Percentiles rank a stretch among this genome's conserved stretches.
Evolutionary conservation across 35 echinoderm and acorn worm species (phyloP).

Genomic region (Patiria miniata): DNA sequence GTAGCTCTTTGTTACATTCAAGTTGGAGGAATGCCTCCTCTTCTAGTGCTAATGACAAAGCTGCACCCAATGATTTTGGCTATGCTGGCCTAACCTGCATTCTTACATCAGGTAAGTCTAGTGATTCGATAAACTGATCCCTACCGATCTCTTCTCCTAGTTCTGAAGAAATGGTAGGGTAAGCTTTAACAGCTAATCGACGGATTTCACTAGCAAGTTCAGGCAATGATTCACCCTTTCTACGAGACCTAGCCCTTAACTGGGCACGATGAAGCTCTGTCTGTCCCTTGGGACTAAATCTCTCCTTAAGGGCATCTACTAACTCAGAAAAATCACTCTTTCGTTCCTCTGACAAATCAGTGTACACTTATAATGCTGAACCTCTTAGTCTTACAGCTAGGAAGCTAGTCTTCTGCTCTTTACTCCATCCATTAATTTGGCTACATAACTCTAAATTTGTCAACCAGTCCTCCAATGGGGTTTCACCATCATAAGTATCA

Average conservation of each 20-base stretch:
- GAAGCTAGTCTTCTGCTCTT: neutral
- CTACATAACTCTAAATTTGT: neutral
- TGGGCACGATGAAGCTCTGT: neutral
- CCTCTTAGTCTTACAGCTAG: neutral
- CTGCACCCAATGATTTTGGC: neutral
- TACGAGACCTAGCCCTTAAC: neutral
- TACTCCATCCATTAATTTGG: neutral
- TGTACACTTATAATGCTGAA: neutral
- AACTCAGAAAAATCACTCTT: neutral
- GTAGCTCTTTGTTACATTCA: neutral
- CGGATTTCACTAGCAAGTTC: neutral
- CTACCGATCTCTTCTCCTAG: neutral
- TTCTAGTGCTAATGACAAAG: neutral
- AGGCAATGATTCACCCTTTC: neutral
- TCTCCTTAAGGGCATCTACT: neutral
- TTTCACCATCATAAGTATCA: neutral
- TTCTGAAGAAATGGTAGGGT: neutral
- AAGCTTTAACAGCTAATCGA: neutral
- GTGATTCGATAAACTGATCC: neutral
- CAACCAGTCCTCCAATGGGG: neutral
- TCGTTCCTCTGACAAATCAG: neutral
- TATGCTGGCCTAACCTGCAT: neutral
- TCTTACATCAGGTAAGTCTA: neutral
- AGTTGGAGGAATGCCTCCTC: neutral
- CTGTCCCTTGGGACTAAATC: neutral